These are phyloP conservation scores for Hafferia zeledoni DNA, from an alignment of 2,797 vertebrate species.

Conservation along the genomic window DNA sequence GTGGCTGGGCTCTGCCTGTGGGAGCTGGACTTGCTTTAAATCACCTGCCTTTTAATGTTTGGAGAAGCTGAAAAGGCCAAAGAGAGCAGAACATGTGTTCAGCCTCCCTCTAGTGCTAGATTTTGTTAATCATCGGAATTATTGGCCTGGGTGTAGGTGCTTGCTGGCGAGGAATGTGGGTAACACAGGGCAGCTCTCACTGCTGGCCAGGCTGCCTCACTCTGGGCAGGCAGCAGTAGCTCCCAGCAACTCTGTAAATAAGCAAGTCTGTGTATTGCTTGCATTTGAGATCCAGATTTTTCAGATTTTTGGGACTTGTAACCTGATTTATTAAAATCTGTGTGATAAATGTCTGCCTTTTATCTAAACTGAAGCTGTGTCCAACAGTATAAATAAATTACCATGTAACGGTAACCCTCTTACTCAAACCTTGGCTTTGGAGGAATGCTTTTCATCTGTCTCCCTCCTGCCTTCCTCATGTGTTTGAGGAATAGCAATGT, in stretches of 20 bases:
- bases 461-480: neutral
- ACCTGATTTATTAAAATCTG: neutral
- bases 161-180: neutral
- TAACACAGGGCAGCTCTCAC: neutral
- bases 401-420: conserved; percentile 16
- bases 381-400: conserved; percentile 38
- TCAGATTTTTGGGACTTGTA: neutral
- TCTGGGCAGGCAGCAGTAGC: neutral
- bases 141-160: conserved; percentile 7
- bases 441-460: conserved; percentile 38
- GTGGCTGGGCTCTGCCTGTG: neutral
- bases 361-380: conserved; percentile 32
- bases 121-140: conserved; percentile 40
- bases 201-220: neutral
- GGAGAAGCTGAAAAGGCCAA: neutral
- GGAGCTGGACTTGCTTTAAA: neutral
- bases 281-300: neutral
- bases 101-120: conserved; percentile 56
- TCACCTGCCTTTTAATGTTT: neutral
- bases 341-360: conserved; percentile 19
- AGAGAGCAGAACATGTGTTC: neutral
- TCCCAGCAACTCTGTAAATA: neutral
- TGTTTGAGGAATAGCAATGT: neutral
- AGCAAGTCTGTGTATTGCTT: neutral
- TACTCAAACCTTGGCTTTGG: neutral